Conservation (phyloP, 2,888 invertebrate genomes). For the Polyploca ridens region DNA sequence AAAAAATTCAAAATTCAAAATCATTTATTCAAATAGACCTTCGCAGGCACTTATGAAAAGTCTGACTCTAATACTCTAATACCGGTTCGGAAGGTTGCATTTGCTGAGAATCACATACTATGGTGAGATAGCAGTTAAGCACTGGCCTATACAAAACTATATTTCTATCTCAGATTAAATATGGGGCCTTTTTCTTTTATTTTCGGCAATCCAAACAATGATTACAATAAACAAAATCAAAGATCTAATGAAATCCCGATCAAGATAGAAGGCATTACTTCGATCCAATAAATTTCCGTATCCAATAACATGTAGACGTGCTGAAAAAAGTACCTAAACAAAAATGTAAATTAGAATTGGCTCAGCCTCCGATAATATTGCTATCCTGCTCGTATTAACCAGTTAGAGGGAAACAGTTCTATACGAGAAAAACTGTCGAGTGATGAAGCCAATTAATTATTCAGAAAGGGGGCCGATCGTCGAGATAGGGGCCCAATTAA, state of each 20-base stretch:
- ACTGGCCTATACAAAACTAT: no score
- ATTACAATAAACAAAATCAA: background rate
- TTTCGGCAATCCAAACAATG: background rate
- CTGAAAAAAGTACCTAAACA: conserved; percentile 10
- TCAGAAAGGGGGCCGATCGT: conserved; percentile 48
- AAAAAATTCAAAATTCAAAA: no score
- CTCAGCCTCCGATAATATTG: background rate
- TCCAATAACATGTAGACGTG: conserved; percentile 13
- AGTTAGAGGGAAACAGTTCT: conserved; percentile 15
- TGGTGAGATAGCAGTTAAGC: no score
- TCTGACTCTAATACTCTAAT: no score
- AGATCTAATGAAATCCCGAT: background rate
- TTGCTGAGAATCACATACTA: no score
- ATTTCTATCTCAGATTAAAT: no score
- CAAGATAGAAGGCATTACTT: background rate
- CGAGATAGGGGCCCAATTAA: conserved; percentile 54
- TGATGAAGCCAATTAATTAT: conserved; percentile 47
- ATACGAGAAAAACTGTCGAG: conserved; percentile 20
- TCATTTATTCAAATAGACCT: no score
- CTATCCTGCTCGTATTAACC: conserved; percentile 28
- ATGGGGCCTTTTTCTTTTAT: background rate
- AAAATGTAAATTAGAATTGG: conserved; percentile 11
- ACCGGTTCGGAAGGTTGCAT: no score
- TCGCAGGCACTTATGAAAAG: no score
- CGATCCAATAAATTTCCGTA: conserved; percentile 7